Evolutionary conservation across 2,113 vertebrate genomes (phyloP).

Genomic region (Leptosomus discolor): DNA sequence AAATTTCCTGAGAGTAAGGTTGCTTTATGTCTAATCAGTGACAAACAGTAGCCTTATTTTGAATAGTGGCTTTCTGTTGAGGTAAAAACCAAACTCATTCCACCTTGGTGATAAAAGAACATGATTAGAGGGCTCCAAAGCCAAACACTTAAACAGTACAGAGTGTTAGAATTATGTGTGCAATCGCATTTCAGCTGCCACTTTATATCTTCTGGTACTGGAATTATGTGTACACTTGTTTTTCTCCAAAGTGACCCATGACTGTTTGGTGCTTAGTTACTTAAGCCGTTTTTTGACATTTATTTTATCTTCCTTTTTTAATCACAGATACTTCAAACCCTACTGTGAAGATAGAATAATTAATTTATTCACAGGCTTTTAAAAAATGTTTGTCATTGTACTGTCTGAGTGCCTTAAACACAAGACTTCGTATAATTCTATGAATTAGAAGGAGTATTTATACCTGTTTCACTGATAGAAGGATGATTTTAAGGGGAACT

Average conservation of each 20-base stretch:
- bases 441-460: neutral
- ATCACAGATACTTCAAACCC: neutral
- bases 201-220: neutral
- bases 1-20: neutral
- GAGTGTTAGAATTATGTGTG: neutral
- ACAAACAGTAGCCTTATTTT: neutral
- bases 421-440: neutral
- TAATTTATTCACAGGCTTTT: neutral
- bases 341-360: neutral
- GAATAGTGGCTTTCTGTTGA: neutral
- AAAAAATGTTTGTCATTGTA: neutral
- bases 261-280: neutral
- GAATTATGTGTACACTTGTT: neutral
- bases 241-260: neutral
- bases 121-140: neutral
- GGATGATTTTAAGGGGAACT: neutral
- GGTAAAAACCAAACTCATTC: neutral
- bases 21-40: neutral
- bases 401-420: neutral
- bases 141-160: neutral
- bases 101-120: neutral
- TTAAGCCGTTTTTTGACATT: neutral
- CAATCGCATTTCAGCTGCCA: neutral
- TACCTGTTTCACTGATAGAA: neutral
- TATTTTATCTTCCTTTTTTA: neutral